Percentiles rank a stretch among this genome's conserved stretches.
phyloP scores from a whole-genome alignment of 1,140 invertebrate genomes.

The Drosophila kanapiae region DNA sequence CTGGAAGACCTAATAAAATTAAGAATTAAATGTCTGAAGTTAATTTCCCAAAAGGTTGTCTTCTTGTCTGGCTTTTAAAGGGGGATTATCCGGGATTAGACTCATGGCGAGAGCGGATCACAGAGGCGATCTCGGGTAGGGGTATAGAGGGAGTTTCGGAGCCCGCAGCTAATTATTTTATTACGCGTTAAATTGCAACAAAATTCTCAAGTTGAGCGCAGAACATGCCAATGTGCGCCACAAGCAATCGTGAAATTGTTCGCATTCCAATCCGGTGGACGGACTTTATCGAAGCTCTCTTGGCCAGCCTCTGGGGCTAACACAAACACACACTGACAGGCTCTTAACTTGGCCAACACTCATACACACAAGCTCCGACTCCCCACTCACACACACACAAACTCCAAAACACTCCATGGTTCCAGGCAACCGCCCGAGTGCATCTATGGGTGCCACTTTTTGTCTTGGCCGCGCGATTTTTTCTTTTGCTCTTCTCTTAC shows the following conservation, averaged over 20 bases:
- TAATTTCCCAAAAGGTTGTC: constrained; percentile 9
- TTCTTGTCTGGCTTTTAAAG: constrained; percentile 3
- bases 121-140: not conserved
- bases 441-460: constrained; percentile 78
- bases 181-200: constrained; percentile 83
- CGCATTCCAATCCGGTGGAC: constrained; percentile 68
- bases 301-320: constrained; percentile 35
- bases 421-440: constrained; percentile 60
- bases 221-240: constrained; percentile 79
- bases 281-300: constrained; percentile 69
- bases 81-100: constrained; percentile 13
- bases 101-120: not conserved
- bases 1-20: not conserved
- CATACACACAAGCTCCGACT: constrained; percentile 1
- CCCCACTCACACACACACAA: constrained; percentile 4
- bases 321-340: constrained; percentile 2
- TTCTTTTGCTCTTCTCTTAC: not conserved
- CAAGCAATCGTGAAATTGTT: constrained; percentile 81
- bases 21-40: constrained; percentile 1
- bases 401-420: constrained; percentile 18
- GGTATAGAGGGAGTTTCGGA: constrained; percentile 2
- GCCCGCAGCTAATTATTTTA: constrained; percentile 77
- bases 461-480: constrained; percentile 35
- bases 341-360: constrained; percentile 37
- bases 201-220: constrained; percentile 73